Percentiles rank a stretch among this genome's conserved stretches.
Evolutionary conservation across 1,140 invertebrate species (phyloP).

Genomic region (Piezodorus guildinii): DNA sequence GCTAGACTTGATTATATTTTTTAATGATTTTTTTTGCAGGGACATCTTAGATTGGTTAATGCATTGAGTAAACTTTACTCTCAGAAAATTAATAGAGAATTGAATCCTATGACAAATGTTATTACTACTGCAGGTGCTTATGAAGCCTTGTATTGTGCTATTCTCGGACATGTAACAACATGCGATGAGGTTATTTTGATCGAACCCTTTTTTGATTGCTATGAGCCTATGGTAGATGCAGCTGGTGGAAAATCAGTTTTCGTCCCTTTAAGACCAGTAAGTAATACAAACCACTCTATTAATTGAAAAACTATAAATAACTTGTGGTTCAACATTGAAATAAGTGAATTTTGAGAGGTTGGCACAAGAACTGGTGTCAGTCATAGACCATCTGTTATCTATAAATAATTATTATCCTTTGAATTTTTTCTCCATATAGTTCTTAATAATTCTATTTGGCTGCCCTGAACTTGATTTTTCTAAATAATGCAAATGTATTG

Average conservation of each 20-base stretch:
- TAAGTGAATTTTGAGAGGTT: too few relatives aligned
- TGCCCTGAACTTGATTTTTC: too few relatives aligned
- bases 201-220: conserved; percentile 97
- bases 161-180: conserved; percentile 71
- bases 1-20: not conserved
- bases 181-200: conserved; percentile 94
- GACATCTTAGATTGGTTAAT: conserved; percentile 80
- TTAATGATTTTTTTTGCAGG: conserved; percentile 47
- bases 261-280: conserved; percentile 74
- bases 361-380: too few relatives aligned
- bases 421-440: too few relatives aligned
- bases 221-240: conserved; percentile 83
- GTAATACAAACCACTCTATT: conserved; percentile 17
- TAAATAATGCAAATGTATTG: too few relatives aligned
- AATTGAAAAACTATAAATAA: not conserved
- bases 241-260: conserved; percentile 80
- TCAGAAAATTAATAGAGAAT: conserved; percentile 52
- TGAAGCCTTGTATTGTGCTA: conserved; percentile 73
- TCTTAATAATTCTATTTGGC: too few relatives aligned
- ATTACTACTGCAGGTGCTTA: conserved; percentile 86
- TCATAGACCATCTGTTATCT: too few relatives aligned
- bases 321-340: too few relatives aligned
- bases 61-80: conserved; percentile 77
- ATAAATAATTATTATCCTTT: too few relatives aligned
- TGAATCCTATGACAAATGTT: conserved; percentile 76